Evolutionary conservation across 2,888 invertebrate species (phyloP).

Genomic region (Caradrina kadenii): DNA sequence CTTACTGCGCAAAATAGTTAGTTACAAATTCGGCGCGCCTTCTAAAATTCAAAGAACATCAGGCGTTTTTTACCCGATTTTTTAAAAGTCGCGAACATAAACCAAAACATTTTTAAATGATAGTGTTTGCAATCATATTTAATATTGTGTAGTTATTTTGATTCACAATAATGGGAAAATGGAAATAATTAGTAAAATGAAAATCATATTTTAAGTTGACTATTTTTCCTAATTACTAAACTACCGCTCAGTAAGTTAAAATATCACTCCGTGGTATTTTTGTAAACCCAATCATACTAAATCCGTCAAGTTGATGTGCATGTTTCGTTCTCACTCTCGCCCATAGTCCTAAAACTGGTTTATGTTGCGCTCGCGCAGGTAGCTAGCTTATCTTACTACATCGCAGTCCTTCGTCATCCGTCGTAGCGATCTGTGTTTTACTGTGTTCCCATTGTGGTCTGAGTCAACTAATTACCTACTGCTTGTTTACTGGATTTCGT

Average conservation of each 20-base stretch:
- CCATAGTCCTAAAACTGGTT: slow-evolving; percentile 9
- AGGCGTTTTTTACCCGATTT: too few species aligned
- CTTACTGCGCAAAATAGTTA: too few species aligned
- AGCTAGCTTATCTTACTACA: slow-evolving; percentile 5
- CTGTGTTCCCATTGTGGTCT: slow-evolving; percentile 7
- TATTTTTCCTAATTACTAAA: slow-evolving; percentile 11
- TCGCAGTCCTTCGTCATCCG: slow-evolving; percentile 15
- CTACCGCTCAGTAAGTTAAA: slow-evolving; percentile 11
- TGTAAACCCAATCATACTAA: slow-evolving; percentile 16
- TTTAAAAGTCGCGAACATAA: too few species aligned
- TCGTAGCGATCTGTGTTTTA: slow-evolving; percentile 16
- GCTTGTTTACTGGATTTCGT: slow-evolving; percentile 3
- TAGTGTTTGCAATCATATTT: too few species aligned
- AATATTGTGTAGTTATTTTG: too few species aligned
- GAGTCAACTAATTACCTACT: slow-evolving; percentile 7
- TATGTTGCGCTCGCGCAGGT: slow-evolving; percentile 12
- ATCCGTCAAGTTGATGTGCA: slow-evolving; percentile 16
- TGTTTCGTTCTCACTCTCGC: slow-evolving; percentile 8
- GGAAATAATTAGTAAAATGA: too few species aligned
- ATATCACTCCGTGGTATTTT: slow-evolving; percentile 15
- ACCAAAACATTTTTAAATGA: too few species aligned
- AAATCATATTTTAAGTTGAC: slow-evolving; percentile 9
- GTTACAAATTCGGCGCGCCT: too few species aligned
- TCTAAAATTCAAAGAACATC: too few species aligned
- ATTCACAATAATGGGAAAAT: too few species aligned